Conservation (phyloP, 2,888 invertebrate genomes). For the Brenthis hecate region DNA sequence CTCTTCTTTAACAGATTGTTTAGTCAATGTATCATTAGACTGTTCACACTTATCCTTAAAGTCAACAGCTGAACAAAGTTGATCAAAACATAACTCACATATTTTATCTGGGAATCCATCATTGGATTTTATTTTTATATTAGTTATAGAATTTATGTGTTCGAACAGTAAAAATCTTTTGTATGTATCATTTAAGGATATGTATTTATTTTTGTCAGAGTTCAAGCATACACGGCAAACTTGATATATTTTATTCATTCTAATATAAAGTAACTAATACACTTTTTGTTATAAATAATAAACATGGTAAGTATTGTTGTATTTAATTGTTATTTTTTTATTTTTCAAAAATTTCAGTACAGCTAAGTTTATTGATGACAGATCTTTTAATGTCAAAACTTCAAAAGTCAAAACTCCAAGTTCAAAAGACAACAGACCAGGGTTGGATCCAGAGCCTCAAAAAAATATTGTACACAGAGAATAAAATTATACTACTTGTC, state of each 20-base stretch:
- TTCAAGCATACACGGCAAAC: constrained; percentile 63
- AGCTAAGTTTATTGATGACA: too few relatives aligned
- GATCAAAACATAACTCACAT: constrained; percentile 60
- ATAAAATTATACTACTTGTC: too few relatives aligned
- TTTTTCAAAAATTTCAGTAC: too few relatives aligned
- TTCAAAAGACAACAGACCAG: too few relatives aligned
- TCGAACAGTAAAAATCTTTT: constrained; percentile 55
- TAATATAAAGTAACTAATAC: neutral
- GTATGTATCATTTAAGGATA: constrained; percentile 60
- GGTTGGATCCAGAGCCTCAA: too few relatives aligned
- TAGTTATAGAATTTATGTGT: constrained; percentile 59
- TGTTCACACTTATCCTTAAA: constrained; percentile 62
- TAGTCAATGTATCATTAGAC: constrained; percentile 22
- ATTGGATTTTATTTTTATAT: constrained; percentile 54
- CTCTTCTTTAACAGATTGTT: constrained; percentile 17
- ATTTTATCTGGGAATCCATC: constrained; percentile 67
- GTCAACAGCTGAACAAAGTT: constrained; percentile 58
- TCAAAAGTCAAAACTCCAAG: too few relatives aligned
- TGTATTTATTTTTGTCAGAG: constrained; percentile 46
- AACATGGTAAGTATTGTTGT: too few relatives aligned
- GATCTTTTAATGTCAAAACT: too few relatives aligned
- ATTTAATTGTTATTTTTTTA: too few relatives aligned
- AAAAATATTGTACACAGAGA: too few relatives aligned
- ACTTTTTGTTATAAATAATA: too few relatives aligned
- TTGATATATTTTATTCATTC: constrained; percentile 27